Conservation (phyloP, 2,888 invertebrate genomes). For the Lithosia quadra region DNA sequence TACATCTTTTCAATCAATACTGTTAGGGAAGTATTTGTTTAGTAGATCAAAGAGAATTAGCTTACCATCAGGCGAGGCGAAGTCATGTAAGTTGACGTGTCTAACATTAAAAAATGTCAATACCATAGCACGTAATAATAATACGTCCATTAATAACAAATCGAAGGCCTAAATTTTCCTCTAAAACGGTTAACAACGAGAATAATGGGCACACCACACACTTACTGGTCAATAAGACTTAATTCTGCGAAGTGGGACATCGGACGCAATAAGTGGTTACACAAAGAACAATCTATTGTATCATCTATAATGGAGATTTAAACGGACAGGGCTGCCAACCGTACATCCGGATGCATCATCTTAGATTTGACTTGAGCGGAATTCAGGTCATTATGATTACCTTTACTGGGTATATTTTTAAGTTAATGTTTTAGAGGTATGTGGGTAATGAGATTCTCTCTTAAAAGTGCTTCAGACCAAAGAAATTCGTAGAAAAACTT, state of each 20-base stretch:
- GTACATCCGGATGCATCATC: conserved; percentile 19
- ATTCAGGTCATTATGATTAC: conserved; percentile 16
- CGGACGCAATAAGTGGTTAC: conserved; percentile 39
- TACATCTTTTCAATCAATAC: no score
- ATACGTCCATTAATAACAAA: not conserved
- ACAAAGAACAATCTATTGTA: conserved; percentile 46
- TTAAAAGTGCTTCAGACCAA: not conserved
- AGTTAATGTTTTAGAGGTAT: not conserved
- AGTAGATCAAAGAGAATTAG: no score
- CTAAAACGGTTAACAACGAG: conserved; percentile 3
- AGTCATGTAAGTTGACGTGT: no score
- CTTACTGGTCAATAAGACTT: conserved; percentile 49
- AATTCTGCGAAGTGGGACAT: conserved; percentile 51
- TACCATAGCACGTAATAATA: not conserved
- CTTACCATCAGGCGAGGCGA: no score
- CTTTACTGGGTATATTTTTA: not conserved
- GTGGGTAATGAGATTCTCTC: not conserved
- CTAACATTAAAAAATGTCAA: not conserved
- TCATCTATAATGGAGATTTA: conserved; percentile 47
- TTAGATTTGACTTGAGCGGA: conserved; percentile 10
- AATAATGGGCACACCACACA: conserved; percentile 32
- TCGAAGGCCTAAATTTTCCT: not conserved
- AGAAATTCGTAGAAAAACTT: not conserved
- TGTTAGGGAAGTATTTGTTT: no score
- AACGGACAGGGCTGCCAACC: conserved; percentile 28